Evolutionary conservation across 1,140 invertebrate species (phyloP).

Genomic region (Drosophila suzukii): DNA sequence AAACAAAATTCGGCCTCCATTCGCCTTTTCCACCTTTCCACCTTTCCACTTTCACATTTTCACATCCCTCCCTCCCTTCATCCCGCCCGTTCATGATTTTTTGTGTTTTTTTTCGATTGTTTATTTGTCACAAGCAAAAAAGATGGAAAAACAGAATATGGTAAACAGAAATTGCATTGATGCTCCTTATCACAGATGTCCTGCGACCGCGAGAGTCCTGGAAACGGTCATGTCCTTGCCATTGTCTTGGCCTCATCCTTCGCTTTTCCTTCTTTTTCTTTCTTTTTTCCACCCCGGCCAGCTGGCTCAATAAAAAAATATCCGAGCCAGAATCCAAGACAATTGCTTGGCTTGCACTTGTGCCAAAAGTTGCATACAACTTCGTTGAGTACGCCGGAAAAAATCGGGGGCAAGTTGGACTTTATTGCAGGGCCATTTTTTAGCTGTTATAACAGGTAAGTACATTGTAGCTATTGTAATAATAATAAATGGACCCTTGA

Average conservation of each 20-base stretch:
- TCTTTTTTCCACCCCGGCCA: constrained; percentile 6
- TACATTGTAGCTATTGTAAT: background rate
- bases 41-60: background rate
- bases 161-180: constrained; percentile 22
- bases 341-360: constrained; percentile 61
- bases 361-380: constrained; percentile 51
- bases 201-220: constrained; percentile 31
- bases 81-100: constrained; percentile 29
- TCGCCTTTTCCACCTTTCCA: constrained; percentile 15
- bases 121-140: constrained; percentile 1
- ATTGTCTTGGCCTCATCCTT: constrained; percentile 25
- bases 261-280: background rate
- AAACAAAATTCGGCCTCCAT: constrained; percentile 57
- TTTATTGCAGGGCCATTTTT: constrained; percentile 4
- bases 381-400: background rate
- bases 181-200: constrained; percentile 47
- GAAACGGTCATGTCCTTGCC: constrained; percentile 38
- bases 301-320: constrained; percentile 47
- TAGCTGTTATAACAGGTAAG: background rate
- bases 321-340: constrained; percentile 32
- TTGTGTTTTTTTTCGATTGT: constrained; percentile 5
- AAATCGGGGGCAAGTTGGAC: background rate
- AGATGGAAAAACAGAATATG: constrained; percentile 9
- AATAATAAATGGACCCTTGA: background rate
- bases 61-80: background rate